Evolutionary conservation across 1,140 invertebrate species (phyloP), one percentile per base, ranked within the genome.

Genomic region (Choristoneura fumiferana): DNA sequence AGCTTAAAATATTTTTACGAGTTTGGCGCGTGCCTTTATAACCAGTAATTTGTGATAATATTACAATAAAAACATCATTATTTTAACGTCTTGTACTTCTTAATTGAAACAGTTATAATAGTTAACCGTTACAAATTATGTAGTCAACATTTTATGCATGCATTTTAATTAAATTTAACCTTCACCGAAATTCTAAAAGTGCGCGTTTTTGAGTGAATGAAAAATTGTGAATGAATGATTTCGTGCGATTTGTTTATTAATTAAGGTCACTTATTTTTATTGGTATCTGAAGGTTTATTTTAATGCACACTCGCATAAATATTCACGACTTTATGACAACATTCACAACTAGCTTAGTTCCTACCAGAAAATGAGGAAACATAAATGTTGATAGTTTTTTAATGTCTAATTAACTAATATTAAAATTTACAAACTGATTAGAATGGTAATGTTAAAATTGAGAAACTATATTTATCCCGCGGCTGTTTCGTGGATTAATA

Each of bases 1-100:
- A 65, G 63, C 61, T 35, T 14, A 12, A 35, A 54, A 54, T 49
- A 18, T 49, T 49, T 49, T 49, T 18, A 33, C 5, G 22, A 2
- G 6, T 29, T 29, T 2, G 22, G 6, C 2, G 22, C 22, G 22
- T 3, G 6, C 22, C 22, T 29, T 29, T 29, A 29, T 6, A 6
- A 29, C 22, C 22, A 29, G 22, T 6, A 29, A n/a, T 37, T 10
- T 22, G 14, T 15, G 15, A 15, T 43, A 8, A 18, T 45, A 45
- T 45, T 22, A 22, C 13, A 45, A 45, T 22, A 45, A 45, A 45
- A 43, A 22, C 4, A 45, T 10, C 14, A 45, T 45, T 22, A 3
- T 12, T 3, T 18, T 18, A 9, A 45, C 40, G 8, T 18, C 15
- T 29, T 29, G 4, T 29, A 33, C 22, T 13, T 9, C 18, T 29